A percentile compares a stretch with the other conserved stretches of the same genome.
These are phyloP conservation scores for Arizona elegans DNA, from an alignment of 2,113 vertebrate species.

Conservation along the genomic window DNA sequence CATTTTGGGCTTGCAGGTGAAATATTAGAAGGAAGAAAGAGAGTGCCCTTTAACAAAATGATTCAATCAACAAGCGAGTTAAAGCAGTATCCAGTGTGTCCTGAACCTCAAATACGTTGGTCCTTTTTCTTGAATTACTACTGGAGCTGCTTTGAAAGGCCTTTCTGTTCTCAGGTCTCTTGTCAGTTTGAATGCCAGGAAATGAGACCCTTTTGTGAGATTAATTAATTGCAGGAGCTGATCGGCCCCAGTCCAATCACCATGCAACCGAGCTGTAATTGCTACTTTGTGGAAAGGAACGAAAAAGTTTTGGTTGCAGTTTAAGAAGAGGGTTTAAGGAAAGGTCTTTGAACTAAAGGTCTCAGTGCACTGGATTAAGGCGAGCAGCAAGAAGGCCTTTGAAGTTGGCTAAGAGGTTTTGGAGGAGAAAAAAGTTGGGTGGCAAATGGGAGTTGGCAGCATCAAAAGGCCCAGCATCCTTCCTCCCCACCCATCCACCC, in stretches of 20 bases:
- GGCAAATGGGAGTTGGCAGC: slow-evolving; percentile 88
- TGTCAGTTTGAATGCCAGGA: slow-evolving; percentile 97
- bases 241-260: slow-evolving; percentile 82
- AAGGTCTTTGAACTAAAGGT: slow-evolving; percentile 96
- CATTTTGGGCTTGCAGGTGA: slow-evolving; percentile 75
- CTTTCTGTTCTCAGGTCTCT: slow-evolving; percentile 87
- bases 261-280: slow-evolving; percentile 89
- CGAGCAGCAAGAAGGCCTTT: slow-evolving; percentile 90
- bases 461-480: slow-evolving; percentile 85
- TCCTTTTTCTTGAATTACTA: slow-evolving; percentile 85
- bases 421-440: slow-evolving; percentile 88
- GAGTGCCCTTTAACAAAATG: slow-evolving; percentile 81
- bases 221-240: slow-evolving; percentile 98
- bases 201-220: slow-evolving; percentile 97
- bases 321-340: slow-evolving; percentile 87
- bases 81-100: slow-evolving; percentile 88
- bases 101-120: slow-evolving; percentile 81
- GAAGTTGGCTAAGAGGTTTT: slow-evolving; percentile 94
- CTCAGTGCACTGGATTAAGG: slow-evolving; percentile 96
- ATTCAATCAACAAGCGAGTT: slow-evolving; percentile 86
- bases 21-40: slow-evolving; percentile 82
- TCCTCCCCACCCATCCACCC: slow-evolving; percentile 77
- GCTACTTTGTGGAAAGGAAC: slow-evolving; percentile 91
- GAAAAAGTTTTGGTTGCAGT: slow-evolving; percentile 93
- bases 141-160: slow-evolving; percentile 89